These are phyloP conservation scores for Gasteruption jaculator DNA, from an alignment of 2,888 invertebrate genomes.

Conservation along the genomic window DNA sequence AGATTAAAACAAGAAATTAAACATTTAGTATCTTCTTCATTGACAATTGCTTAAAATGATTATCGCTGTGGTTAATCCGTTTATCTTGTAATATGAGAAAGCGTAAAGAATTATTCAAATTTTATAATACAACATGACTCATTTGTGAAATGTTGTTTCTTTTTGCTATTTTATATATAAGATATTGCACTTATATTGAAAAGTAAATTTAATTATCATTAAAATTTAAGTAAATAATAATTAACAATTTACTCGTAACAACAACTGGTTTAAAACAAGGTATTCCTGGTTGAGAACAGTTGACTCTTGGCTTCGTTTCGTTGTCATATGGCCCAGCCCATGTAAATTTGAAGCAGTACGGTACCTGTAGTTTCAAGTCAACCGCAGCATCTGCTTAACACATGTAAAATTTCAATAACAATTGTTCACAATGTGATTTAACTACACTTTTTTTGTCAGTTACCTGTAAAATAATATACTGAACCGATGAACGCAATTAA, in stretches of 20 bases:
- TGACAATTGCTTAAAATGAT: no score
- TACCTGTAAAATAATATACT: background rate
- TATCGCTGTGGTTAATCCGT: no score
- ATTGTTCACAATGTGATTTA: no score
- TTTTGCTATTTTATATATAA: background rate
- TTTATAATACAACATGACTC: no score
- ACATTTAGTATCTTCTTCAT: no score
- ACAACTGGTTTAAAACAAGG: slow-evolving; percentile 28
- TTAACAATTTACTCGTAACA: slow-evolving; percentile 20
- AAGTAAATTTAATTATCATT: background rate
- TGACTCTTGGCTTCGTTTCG: slow-evolving; percentile 3
- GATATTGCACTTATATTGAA: background rate
- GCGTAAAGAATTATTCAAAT: no score
- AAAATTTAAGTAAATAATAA: background rate
- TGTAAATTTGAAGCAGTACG: slow-evolving; percentile 37
- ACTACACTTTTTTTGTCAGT: no score
- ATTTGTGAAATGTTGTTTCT: background rate
- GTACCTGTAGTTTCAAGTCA: slow-evolving; percentile 2
- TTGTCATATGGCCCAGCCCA: slow-evolving; percentile 31
- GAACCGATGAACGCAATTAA: background rate
- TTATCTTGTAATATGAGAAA: no score
- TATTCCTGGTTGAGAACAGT: slow-evolving; percentile 18
- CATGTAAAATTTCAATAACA: no score
- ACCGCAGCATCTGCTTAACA: slow-evolving; percentile 1
- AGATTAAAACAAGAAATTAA: no score